phyloP scores from a whole-genome alignment of 2,888 invertebrate genomes.

The Quadroppia sp. region DNA sequence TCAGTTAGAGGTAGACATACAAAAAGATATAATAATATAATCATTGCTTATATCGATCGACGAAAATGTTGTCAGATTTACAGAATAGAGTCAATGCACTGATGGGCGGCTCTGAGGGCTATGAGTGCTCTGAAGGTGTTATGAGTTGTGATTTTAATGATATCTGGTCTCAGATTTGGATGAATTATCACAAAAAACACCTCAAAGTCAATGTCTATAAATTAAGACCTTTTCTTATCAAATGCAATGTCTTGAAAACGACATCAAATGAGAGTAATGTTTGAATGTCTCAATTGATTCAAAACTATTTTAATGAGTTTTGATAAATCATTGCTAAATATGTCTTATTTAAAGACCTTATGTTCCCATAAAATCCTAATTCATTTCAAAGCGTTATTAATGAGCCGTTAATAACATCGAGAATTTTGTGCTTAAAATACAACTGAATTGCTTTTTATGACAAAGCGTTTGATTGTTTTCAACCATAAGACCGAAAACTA shows the following conservation, averaged over 20 bases:
- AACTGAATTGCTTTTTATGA: conserved; percentile 1
- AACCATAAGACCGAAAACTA: background rate
- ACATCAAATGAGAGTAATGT: background rate
- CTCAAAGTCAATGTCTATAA: too few species aligned
- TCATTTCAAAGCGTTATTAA: conserved; percentile 14
- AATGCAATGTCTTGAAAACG: background rate
- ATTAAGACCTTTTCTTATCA: background rate
- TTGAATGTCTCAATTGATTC: background rate
- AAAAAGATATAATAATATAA: conserved; percentile 2
- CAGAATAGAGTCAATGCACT: conserved; percentile 22
- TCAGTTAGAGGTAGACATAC: background rate
- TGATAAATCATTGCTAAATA: background rate
- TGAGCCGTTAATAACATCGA: conserved; percentile 8
- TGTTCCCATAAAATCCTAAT: conserved; percentile 11
- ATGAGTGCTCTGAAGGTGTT: conserved; percentile 14
- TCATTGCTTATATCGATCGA: conserved; percentile 30
- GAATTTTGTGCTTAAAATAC: background rate
- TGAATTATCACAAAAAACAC: background rate
- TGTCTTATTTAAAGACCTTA: background rate
- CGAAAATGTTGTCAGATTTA: conserved; percentile 20
- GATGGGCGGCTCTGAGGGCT: background rate
- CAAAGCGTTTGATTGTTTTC: conserved; percentile 14
- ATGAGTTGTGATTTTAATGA: background rate
- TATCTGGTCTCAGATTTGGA: background rate
- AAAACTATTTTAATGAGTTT: background rate